Base-by-base conservation (phyloP, 2,113 vertebrate genomes). In the Tor tambroides region DNA sequence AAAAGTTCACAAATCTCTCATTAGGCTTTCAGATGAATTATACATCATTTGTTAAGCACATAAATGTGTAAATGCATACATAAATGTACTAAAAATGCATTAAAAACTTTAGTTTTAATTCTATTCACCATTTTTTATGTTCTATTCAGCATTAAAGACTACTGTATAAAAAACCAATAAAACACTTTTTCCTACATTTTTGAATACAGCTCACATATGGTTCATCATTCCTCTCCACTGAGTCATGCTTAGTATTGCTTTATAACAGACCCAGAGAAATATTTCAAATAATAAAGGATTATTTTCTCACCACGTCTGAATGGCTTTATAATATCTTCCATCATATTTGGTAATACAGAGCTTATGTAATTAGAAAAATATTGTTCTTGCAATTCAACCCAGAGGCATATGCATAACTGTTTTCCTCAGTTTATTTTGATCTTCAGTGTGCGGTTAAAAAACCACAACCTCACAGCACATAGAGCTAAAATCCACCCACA, bases 181-280 rank as follows among this genome's bases (percentile, higher is more conserved):
- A 56, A 23, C 86, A 78, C 82, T 43, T 76, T 86, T 90, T 89
- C 88, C 88, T 85, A 84, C 82, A 80, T 91, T 86, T 83, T 6
- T 54, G 67, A 30, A 61, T 85, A 81, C 56, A 72, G 32, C 74
- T 38, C 91, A 92, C 93, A 94, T 94, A 91, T 94, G 93, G 81
- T 21, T 71, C 71, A 51, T 92, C 91, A 93, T 94, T 94, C 92
- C 91, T 91, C 84, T 90, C 79, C 46, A 76, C 19, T 89, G 54
- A 84, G 92, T 93, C 92, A 93, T 87, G 78, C 88, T 92, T 79
- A 81, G 77, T 63, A 83, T 90, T 89, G 86, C 56, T 72, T 88
- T 87, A 79, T 11, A 67, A 67, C 54, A 65, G 67, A 89, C 80
- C 81, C 41, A 77, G 80, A 91, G 88, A 89, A 91, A 90, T 89